A percentile compares a stretch with the other conserved stretches of the same genome.
Evolutionary conservation across 64 coral and sea anemone species (phyloP).

Genomic region (Porites lutea): DNA sequence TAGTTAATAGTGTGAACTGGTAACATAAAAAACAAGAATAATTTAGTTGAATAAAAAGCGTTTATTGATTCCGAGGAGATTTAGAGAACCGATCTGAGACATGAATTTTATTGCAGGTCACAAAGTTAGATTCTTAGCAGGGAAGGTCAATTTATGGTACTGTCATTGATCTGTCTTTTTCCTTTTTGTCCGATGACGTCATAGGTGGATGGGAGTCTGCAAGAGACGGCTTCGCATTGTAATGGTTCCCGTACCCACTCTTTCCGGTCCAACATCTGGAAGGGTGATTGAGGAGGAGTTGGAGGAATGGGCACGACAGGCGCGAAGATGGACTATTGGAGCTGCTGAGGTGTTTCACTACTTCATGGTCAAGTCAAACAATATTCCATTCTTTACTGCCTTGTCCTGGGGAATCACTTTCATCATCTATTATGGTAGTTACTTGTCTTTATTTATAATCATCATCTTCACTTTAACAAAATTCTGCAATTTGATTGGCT

Average conservation of each 20-base stretch:
- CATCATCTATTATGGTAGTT: not conserved
- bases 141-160: no score
- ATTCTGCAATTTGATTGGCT: no score
- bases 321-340: slow-evolving; percentile 24
- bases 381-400: not conserved
- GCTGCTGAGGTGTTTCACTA: slow-evolving; percentile 26
- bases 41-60: no score
- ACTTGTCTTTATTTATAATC: not conserved
- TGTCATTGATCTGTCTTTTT: no score
- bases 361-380: not conserved
- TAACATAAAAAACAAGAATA: no score
- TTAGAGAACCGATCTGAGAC: no score
- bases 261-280: slow-evolving; percentile 18
- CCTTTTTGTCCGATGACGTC: no score
- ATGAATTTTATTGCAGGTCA: no score
- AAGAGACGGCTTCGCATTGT: not conserved
- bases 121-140: no score
- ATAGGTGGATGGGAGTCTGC: slow-evolving; percentile 3
- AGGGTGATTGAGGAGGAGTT: not conserved
- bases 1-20: no score
- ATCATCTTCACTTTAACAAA: no score
- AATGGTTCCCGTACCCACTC: slow-evolving; percentile 11
- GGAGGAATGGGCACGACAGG: slow-evolving; percentile 10
- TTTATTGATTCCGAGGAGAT: no score
- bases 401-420: not conserved